Evolutionary conservation across 1,140 invertebrate species (phyloP).

Genomic region (Pseudachorutes palmiensis): DNA sequence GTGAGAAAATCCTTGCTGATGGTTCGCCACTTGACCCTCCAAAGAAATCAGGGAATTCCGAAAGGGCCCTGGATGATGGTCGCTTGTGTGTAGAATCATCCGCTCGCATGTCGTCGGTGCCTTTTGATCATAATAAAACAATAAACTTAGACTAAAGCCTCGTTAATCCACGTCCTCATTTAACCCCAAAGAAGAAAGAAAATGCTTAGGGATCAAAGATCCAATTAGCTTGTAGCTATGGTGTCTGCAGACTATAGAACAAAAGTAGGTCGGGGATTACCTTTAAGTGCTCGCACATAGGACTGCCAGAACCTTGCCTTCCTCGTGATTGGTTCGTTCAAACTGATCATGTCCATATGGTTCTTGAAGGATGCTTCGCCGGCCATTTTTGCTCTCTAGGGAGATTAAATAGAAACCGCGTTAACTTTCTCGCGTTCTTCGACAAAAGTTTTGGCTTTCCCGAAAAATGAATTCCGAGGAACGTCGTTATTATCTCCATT

Average conservation of each 20-base stretch:
- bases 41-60: slow-evolving; percentile 34
- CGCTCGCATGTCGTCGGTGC: slow-evolving; percentile 79
- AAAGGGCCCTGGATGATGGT: slow-evolving; percentile 52
- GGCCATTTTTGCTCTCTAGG: slow-evolving; percentile 54
- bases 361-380: slow-evolving; percentile 44
- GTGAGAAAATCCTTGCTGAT: slow-evolving; percentile 30
- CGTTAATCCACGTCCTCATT: too few species aligned
- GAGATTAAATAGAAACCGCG: slow-evolving; percentile 8
- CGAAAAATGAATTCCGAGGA: too few species aligned
- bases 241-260: too few species aligned
- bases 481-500: too few species aligned
- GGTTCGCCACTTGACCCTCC: slow-evolving; percentile 26
- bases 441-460: too few species aligned
- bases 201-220: too few species aligned
- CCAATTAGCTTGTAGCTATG: too few species aligned
- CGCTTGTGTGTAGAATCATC: slow-evolving; percentile 49
- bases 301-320: slow-evolving; percentile 88
- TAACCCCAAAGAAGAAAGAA: too few species aligned
- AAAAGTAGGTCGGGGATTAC: too few species aligned
- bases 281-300: slow-evolving; percentile 79
- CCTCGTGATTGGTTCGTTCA: slow-evolving; percentile 79
- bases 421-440: not conserved
- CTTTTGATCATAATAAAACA: too few species aligned
- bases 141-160: too few species aligned
- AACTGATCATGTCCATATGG: slow-evolving; percentile 73